Conservation (phyloP, 2,113 vertebrate species). For the Saguinus imperator region DNA sequence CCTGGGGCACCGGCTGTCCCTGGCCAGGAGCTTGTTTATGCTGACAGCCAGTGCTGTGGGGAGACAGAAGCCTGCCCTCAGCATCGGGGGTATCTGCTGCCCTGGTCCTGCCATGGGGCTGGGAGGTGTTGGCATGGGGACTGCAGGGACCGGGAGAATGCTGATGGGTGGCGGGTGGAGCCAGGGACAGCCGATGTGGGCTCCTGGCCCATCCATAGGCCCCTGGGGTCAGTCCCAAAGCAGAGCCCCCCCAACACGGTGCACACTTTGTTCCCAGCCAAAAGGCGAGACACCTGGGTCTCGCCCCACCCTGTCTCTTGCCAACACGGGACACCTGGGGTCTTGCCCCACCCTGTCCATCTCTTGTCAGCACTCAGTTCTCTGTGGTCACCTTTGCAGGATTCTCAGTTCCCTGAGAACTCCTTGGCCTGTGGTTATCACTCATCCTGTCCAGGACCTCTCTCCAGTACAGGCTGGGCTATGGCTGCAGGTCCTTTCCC, state of each 20-base stretch:
- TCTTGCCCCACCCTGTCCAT: too few relatives aligned
- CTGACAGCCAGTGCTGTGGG: background rate
- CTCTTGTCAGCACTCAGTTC: background rate
- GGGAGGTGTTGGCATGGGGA: background rate
- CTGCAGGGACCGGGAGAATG: too few relatives aligned
- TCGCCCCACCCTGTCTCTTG: too few relatives aligned
- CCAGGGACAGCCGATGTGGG: background rate
- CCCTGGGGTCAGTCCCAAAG: background rate
- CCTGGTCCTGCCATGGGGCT: fast-evolving
- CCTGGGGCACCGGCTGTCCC: background rate
- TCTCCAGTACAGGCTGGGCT: background rate
- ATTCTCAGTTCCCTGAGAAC: fast-evolving
- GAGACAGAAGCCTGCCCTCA: too few relatives aligned
- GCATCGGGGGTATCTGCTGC: fast-evolving
- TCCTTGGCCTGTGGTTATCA: fast-evolving
- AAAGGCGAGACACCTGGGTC: background rate
- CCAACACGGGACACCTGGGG: too few relatives aligned
- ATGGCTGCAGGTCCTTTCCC: background rate
- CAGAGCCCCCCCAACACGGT: background rate
- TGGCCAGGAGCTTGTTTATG: too few relatives aligned
- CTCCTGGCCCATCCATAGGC: background rate
- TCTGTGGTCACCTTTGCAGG: fast-evolving
- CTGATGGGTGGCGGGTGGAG: fast-evolving
- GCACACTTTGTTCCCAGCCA: fast-evolving
- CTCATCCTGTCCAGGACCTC: background rate